Evolutionary conservation across 2,797 vertebrate species (phyloP).

Genomic region (Eupleurogrammus muticus): DNA sequence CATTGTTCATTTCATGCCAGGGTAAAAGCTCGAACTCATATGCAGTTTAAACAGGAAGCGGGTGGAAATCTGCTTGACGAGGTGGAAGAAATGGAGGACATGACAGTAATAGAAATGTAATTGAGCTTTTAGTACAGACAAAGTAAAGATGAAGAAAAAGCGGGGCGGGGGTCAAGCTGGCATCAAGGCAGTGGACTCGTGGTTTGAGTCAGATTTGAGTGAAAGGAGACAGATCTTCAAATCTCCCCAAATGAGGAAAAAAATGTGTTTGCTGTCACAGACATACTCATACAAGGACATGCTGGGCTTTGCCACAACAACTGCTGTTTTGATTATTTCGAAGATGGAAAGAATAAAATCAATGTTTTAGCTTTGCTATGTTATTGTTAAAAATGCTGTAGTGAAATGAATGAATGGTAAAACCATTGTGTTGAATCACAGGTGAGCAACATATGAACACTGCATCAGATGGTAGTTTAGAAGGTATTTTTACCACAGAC

Average conservation of each 20-base stretch:
- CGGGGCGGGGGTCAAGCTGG: neutral
- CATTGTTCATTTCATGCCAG: slow-evolving; percentile 24
- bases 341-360: too few species aligned
- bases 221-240: neutral
- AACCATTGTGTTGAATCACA: too few species aligned
- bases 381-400: too few species aligned
- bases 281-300: too few species aligned
- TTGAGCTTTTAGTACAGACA: slow-evolving; percentile 2
- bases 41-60: neutral
- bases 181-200: neutral
- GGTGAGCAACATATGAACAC: neutral
- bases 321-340: too few species aligned
- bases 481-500: neutral
- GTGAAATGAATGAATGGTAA: too few species aligned
- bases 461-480: neutral
- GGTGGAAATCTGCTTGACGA: neutral
- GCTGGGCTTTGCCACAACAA: too few species aligned
- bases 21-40: slow-evolving; percentile 12
- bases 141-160: neutral
- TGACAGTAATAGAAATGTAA: neutral
- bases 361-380: too few species aligned
- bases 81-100: neutral
- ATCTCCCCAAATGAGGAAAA: too few species aligned
- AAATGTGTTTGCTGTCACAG: too few species aligned
- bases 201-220: neutral